Percentiles rank a stretch among this genome's conserved stretches.
phyloP scores from a whole-genome alignment of 2,888 invertebrate species.

The Conus canariensis region DNA sequence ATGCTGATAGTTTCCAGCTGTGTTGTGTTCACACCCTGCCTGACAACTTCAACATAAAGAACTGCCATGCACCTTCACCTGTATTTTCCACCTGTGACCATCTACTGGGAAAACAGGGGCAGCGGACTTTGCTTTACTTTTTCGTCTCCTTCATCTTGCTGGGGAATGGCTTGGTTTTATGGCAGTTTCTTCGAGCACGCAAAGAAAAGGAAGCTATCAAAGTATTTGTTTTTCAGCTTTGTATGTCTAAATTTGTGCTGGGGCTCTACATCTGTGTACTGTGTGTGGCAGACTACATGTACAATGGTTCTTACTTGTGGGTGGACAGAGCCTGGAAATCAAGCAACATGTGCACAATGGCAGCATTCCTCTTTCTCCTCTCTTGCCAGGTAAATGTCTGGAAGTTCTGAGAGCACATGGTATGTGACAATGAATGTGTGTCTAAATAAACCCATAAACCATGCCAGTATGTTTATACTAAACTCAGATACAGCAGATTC shows the following conservation, averaged over 20 bases:
- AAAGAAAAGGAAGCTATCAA: too few relatives aligned
- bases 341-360: too few relatives aligned
- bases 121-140: background rate
- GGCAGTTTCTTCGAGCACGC: too few relatives aligned
- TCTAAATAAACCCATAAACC: too few relatives aligned
- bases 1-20: background rate
- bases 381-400: too few relatives aligned
- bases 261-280: constrained; percentile 55
- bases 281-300: background rate
- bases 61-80: background rate
- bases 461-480: too few relatives aligned
- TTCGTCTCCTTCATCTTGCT: background rate
- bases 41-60: background rate
- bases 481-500: too few relatives aligned
- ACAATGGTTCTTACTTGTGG: too few relatives aligned
- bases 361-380: too few relatives aligned
- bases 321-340: too few relatives aligned
- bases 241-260: constrained; percentile 45
- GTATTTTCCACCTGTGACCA: background rate
- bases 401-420: too few relatives aligned
- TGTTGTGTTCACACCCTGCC: background rate
- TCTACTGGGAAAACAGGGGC: background rate
- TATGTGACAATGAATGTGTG: too few relatives aligned
- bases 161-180: background rate
- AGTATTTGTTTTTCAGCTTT: background rate